phyloP scores from a whole-genome alignment of 2,113 vertebrate genomes.

The Gavialis gangeticus region DNA sequence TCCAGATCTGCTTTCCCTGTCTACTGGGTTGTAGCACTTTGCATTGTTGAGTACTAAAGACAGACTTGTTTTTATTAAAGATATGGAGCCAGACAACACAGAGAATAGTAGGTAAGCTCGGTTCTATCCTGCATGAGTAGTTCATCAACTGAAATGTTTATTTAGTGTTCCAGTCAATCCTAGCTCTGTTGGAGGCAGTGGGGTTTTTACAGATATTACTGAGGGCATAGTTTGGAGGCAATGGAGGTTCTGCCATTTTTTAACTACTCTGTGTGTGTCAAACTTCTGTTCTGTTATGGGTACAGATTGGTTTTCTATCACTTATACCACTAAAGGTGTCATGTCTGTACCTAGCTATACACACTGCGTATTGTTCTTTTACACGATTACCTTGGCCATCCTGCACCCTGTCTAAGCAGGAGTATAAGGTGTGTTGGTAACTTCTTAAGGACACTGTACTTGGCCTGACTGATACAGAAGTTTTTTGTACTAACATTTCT shows the following conservation, averaged over 20 bases:
- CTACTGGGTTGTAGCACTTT: neutral
- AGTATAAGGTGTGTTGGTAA: neutral
- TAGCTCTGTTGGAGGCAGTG: neutral
- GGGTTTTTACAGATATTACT: neutral
- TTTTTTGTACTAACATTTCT: neutral
- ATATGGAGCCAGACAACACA: neutral
- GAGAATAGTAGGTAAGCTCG: neutral
- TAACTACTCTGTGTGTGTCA: too few species aligned
- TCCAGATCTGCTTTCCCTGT: neutral
- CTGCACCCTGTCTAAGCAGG: neutral
- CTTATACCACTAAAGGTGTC: too few species aligned
- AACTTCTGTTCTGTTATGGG: too few species aligned
- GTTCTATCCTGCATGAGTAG: neutral
- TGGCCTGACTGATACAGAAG: neutral
- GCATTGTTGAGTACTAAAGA: neutral
- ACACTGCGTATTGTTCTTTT: accelerated
- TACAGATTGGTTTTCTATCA: too few species aligned
- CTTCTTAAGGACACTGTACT: neutral
- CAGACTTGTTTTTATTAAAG: neutral
- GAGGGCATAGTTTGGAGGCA: neutral
- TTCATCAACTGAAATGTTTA: neutral
- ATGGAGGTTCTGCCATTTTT: neutral
- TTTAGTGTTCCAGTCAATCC: neutral
- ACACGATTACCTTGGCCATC: neutral
- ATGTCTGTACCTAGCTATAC: too few species aligned